Percentiles rank a stretch among this genome's conserved stretches.
phyloP scores from a whole-genome alignment of 2,113 vertebrate genomes.

The Centropus bengalensis region DNA sequence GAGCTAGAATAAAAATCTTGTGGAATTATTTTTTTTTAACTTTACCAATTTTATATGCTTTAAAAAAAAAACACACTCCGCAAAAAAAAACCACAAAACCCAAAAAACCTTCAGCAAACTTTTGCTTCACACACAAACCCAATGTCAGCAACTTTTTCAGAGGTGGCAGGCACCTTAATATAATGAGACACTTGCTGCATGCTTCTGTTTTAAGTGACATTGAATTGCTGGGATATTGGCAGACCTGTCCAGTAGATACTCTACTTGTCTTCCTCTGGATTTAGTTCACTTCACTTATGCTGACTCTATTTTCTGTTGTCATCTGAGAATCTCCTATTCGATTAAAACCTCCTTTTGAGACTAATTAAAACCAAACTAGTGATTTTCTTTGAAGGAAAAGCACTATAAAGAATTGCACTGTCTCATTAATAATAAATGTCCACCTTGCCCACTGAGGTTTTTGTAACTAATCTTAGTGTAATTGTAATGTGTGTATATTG shows the following conservation, averaged over 20 bases:
- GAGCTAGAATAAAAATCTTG: neutral
- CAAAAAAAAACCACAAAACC: neutral
- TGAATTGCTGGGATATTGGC: constrained; percentile 41
- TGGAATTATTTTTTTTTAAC: neutral
- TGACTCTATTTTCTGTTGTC: constrained; percentile 17
- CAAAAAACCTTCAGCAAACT: neutral
- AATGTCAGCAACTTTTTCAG: neutral
- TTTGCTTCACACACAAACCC: neutral
- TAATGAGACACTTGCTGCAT: constrained; percentile 21
- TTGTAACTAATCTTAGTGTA: neutral
- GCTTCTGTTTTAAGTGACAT: neutral
- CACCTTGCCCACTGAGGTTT: neutral
- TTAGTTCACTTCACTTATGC: constrained; percentile 27
- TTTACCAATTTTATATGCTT: neutral
- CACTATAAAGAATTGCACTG: neutral
- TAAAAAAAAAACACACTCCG: neutral
- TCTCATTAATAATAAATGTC: constrained; percentile 11
- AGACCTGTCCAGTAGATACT: neutral
- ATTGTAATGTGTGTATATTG: neutral
- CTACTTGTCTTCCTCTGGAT: neutral
- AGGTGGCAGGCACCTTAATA: neutral
- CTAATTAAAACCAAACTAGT: constrained; percentile 34
- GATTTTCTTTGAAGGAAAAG: constrained; percentile 24
- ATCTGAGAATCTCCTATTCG: constrained; percentile 18
- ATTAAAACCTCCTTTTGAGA: constrained; percentile 30